Evolutionary conservation across 2,888 invertebrate genomes (phyloP), one percentile per base, ranked within the genome.

Genomic region (Microchrysa polita): DNA sequence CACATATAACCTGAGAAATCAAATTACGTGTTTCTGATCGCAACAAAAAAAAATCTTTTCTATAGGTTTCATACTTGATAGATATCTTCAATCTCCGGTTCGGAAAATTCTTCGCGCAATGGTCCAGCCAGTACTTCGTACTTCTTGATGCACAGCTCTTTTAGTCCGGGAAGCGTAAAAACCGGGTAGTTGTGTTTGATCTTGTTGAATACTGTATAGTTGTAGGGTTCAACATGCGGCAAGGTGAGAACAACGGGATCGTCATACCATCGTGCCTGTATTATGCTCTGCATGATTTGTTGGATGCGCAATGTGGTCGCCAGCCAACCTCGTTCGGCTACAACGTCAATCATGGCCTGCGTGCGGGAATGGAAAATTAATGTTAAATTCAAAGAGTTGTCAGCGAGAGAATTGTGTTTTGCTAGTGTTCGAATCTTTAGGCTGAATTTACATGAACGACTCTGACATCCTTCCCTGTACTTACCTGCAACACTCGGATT

Each of bases 341-440:
- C 90, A 12, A 95, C 91, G 85, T 98, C 99, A 79, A 98, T 92
- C 95, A 98, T 96, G 20, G 98, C 97, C 94, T 97, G 86, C 9
- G 27, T 5, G 27, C n/a, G 27, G 7, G 27, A 34, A 34, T n/a
- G 12, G 12, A 61, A 60, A 67, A 34, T 34, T 34, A 34, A n/a
- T 48, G 2, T 12, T 10, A 34, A 34, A 7, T 5, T 34, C 2
- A 7, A 34, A 34, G 27, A 34, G 48, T 7, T 12, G 4, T 48
- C 48, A 4, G 16, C 48, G 5, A 48, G 48, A 42, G 42, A 42
- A 42, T 48, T 12, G 14, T n/a, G n/a, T n/a, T n/a, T n/a, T n/a
- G n/a, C n/a, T n/a, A n/a, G n/a, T n/a, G n/a, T n/a, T n/a, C n/a
- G n/a, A n/a, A n/a, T n/a, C n/a, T n/a, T n/a, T n/a, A n/a, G n/a